phyloP scores from a whole-genome alignment of 2,113 vertebrate genomes.

The Amphilophus citrinellus region DNA sequence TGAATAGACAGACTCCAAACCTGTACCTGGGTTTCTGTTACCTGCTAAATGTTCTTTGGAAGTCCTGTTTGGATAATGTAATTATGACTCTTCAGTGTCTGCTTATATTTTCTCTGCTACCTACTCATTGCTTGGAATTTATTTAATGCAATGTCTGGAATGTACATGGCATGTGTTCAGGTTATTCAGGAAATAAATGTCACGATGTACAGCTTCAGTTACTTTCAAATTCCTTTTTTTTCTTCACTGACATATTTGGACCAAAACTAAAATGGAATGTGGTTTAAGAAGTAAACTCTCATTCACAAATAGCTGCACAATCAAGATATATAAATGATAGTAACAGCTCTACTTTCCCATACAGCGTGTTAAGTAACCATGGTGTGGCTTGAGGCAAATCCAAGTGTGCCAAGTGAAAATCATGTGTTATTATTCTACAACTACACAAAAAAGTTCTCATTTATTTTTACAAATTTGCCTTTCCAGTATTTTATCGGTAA shows the following conservation, averaged over 20 bases:
- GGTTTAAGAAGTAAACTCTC: not conserved
- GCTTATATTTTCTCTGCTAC: not conserved
- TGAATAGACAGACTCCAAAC: not conserved
- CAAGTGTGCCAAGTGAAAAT: no score
- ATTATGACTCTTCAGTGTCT: not conserved
- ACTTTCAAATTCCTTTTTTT: not conserved
- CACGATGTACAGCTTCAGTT: not conserved
- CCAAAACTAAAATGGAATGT: no score
- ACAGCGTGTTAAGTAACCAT: no score
- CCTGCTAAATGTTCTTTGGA: not conserved
- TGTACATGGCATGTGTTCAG: not conserved
- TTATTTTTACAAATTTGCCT: no score
- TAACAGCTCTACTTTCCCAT: no score
- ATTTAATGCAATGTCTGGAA: not conserved
- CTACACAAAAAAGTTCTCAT: no score
- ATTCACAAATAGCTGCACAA: not conserved
- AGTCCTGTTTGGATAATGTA: not conserved
- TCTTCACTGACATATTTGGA: no score
- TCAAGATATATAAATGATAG: not conserved
- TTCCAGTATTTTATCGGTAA: no score
- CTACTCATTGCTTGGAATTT: not conserved
- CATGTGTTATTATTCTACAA: no score
- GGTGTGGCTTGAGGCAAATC: no score
- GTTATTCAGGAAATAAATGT: constrained; percentile 1
- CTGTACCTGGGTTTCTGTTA: not conserved